Evolutionary conservation across 2,797 vertebrate genomes (phyloP).

Genomic region (Poecilia wingei): DNA sequence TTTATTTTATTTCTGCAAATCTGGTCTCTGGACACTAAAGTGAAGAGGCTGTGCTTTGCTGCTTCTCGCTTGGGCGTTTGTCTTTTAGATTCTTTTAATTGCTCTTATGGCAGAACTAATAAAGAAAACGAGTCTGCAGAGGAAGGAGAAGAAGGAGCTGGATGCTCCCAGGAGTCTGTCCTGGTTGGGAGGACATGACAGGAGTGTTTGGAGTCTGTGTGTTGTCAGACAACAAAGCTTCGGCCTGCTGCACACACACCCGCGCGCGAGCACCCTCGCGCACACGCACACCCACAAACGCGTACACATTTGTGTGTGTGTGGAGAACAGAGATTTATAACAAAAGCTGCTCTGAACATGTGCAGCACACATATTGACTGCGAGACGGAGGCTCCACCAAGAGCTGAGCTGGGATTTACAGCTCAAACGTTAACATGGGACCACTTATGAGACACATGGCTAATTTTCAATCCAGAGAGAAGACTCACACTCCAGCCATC

Average conservation of each 20-base stretch:
- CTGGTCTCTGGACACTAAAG: background rate
- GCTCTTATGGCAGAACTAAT: background rate
- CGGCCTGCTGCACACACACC: constrained; percentile 45
- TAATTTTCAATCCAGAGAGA: constrained; percentile 28
- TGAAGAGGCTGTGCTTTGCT: background rate
- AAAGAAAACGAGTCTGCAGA: background rate
- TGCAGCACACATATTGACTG: constrained; percentile 3
- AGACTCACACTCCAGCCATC: background rate
- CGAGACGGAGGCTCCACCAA: constrained; percentile 11
- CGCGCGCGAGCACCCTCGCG: no score
- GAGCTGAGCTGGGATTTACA: constrained; percentile 40
- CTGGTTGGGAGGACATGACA: constrained; percentile 48
- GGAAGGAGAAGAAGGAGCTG: background rate
- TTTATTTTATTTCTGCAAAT: background rate
- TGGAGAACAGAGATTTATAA: constrained; percentile 49
- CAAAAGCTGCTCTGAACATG: constrained; percentile 25
- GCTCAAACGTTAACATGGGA: constrained; percentile 31
- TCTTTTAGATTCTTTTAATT: constrained; percentile 3
- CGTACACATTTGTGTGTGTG: no score
- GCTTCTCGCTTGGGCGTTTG: background rate
- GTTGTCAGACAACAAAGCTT: constrained; percentile 61
- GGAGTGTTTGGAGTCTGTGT: constrained; percentile 48
- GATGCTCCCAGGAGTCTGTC: constrained; percentile 26
- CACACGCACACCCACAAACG: constrained; percentile 14
- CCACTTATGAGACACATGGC: constrained; percentile 27